Conservation (phyloP, 2,888 invertebrate genomes). For the Calameuta pallipes region DNA sequence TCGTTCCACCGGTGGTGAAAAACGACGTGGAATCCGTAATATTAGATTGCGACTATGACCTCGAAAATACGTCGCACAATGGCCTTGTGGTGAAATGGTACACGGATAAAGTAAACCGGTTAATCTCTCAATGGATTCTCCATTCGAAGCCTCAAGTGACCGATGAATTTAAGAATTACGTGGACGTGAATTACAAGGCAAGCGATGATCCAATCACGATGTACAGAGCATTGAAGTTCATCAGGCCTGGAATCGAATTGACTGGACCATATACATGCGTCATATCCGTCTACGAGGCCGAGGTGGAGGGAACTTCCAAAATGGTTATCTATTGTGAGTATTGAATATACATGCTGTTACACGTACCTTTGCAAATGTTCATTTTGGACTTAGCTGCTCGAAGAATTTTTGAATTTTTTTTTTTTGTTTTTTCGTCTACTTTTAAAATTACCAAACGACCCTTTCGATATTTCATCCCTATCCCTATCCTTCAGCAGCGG, state of each 20-base stretch:
- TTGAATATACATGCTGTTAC: not conserved
- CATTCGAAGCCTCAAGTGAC: slow-evolving; percentile 56
- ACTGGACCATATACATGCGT: slow-evolving; percentile 71
- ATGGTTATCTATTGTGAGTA: slow-evolving; percentile 72
- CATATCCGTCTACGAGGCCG: slow-evolving; percentile 67
- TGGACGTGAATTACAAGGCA: slow-evolving; percentile 65
- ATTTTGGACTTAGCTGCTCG: too few relatives aligned
- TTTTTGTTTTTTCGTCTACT: slow-evolving; percentile 13
- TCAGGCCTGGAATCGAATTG: slow-evolving; percentile 67
- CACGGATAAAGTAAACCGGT: slow-evolving; percentile 62
- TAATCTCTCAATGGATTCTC: slow-evolving; percentile 68
- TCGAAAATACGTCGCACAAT: slow-evolving; percentile 55
- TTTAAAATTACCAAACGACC: slow-evolving; percentile 24
- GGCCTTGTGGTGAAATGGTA: slow-evolving; percentile 69
- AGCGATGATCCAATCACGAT: slow-evolving; percentile 63
- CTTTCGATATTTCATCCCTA: too few relatives aligned
- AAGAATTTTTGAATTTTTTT: not conserved
- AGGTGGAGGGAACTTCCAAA: slow-evolving; percentile 59
- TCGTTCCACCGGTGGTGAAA: slow-evolving; percentile 53
- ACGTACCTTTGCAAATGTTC: not conserved
- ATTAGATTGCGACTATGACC: slow-evolving; percentile 68
- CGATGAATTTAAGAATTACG: slow-evolving; percentile 59
- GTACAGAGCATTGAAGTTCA: slow-evolving; percentile 70
- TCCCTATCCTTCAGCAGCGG: too few relatives aligned
- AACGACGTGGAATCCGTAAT: slow-evolving; percentile 60